Evolutionary conservation across 2,888 invertebrate genomes (phyloP).

Genomic region (Xylota segnis): DNA sequence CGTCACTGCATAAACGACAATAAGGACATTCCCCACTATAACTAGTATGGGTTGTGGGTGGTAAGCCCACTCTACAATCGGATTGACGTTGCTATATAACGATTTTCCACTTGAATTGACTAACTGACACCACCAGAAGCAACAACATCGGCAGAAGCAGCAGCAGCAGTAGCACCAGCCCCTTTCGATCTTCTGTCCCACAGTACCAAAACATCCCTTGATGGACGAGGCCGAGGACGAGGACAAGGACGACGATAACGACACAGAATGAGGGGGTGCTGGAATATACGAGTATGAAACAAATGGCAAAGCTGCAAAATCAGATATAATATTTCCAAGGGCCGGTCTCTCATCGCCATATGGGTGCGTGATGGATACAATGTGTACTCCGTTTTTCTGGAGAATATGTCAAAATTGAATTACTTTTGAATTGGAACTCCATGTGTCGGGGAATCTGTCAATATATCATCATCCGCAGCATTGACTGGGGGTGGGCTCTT

Average conservation of each 20-base stretch:
- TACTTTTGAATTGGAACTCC: conserved; percentile 72
- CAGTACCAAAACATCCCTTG: conserved; percentile 31
- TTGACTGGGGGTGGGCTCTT: conserved; percentile 23
- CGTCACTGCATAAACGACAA: conserved; percentile 73
- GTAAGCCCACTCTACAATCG: conserved; percentile 36
- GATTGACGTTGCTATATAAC: conserved; percentile 72
- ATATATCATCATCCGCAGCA: conserved; percentile 62
- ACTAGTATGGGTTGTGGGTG: conserved; percentile 32
- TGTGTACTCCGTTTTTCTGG: conserved; percentile 56
- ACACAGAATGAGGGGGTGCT: too few relatives aligned
- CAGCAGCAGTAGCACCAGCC: conserved; percentile 23
- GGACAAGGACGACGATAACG: not conserved
- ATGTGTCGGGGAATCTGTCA: conserved; percentile 68
- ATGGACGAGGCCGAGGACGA: conserved; percentile 43
- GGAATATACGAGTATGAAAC: conserved; percentile 40
- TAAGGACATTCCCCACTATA: conserved; percentile 63
- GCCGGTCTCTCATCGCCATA: conserved; percentile 55
- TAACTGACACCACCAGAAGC: conserved; percentile 76
- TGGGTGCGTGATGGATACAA: conserved; percentile 69
- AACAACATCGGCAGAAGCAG: conserved; percentile 52
- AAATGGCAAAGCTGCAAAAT: conserved; percentile 69
- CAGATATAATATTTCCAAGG: conserved; percentile 68
- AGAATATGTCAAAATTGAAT: conserved; percentile 74
- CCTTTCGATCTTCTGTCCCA: conserved; percentile 23
- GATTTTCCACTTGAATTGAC: conserved; percentile 76